Base-by-base conservation (phyloP, 2,888 invertebrate species). In the Notodonta ziczac region DNA sequence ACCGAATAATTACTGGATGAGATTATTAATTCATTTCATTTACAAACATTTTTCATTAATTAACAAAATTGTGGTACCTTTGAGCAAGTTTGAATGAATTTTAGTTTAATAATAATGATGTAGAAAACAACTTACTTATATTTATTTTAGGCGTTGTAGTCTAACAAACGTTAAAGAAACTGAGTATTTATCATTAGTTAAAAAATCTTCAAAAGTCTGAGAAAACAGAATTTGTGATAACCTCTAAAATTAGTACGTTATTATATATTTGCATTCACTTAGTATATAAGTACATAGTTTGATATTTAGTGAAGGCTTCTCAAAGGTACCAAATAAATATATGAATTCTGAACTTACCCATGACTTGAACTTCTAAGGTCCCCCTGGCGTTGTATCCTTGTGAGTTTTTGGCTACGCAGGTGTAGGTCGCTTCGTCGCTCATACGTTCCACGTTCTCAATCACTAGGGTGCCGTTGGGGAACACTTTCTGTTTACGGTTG, bases 391-490 rank as follows among this genome's bases (percentile, higher is more conserved):
- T 97, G 91, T 98, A 98, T 63, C 98, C 98, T 85, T 98, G 98
- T 13, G 97, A 96, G 90, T 98, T 98, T 86, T 97, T 97, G 35
- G 98, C 99, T 39, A 98, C 98, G 87, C 99, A 99, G 0, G 97
- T 98, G 93, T 99, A 99, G 0, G 97, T 97, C 9, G 98, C 98
- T 85, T 98, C 98, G 89, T 99, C 99, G 66, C 97, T 97, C 81
- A 96, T 95, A 56, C 98, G 95, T 90, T 98, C 98, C 8, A 99
- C 98, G 85, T 98, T 98, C 89, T 98, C 97, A 80, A 99, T 98
- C 72, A 98, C 97, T 6, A 99, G 95, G 0, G 98, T 98, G 69
- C 98, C 98, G 85, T 98, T 98, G 61, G 97, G 96, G 92, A 97
- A 98, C 59, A 98, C 98, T 80, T 97, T 98, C 87, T 99, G 99